Evolutionary conservation across 1,140 invertebrate genomes (phyloP), one percentile per base, ranked within the genome.

Genomic region (Macrobrachium rosenbergii): DNA sequence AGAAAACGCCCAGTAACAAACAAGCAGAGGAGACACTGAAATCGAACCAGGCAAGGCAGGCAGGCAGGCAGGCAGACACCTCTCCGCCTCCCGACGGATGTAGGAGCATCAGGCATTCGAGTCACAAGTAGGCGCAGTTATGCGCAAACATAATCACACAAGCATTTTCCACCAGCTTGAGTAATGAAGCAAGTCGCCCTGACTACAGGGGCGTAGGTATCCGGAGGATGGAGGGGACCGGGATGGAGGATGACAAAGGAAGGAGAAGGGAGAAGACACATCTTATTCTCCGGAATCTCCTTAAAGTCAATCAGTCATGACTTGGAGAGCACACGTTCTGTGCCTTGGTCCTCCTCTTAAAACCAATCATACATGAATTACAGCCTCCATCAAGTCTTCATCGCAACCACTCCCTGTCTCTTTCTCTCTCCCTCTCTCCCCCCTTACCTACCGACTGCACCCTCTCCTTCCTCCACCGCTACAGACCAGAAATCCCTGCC

Each of bases 281-380:
- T 58, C 52, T 12, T 52, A 52, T 52, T 8, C 52, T 52, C 52
- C 52, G 12, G 8, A 52, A 52, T 52, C 52, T 52, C 12, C 75
- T 21, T 77, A n/a, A 77, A 77, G 21, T 77, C 75, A 77, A 58
- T 77, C 43, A 77, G 19, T 77, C 75, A 77, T 77, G 75, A 77
- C 75, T 10, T 19, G 45, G 52, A 58, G n/a, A 23, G 43, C 69
- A 72, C 19, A 21, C 75, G 52, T 52, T 52, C 52, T 58, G 45
- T 58, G 45, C 75, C 17, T n/a, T 23, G 45, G 45, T 43, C 45
- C 5, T 21, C 19, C 75, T 77, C 75, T 77, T 77, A 77, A 77
- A 77, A 45, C 45, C 75, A 58, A 77, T 77, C 75, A 77, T 58
- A 58, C 75, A 77, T 77, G 75, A 77, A 77, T 77, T 77, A 77